Evolutionary conservation across 2,797 vertebrate genomes (phyloP), one percentile per base, ranked within the genome.

Genomic region (Echiichthys vipera): DNA sequence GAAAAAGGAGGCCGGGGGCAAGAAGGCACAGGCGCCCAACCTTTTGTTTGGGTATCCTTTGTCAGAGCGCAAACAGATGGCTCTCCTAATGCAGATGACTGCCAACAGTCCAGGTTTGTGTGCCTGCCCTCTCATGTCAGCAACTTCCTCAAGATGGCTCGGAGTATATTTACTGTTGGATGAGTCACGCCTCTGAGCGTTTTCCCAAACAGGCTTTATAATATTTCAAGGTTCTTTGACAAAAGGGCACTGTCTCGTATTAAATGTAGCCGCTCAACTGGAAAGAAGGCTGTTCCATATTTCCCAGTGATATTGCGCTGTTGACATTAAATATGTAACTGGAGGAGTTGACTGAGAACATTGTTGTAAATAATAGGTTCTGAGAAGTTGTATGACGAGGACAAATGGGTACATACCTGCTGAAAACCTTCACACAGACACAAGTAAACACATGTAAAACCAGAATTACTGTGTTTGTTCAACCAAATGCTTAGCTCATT

Each of bases 41-140:
- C 97, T 99, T 85, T 95, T 99, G 84, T 99, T 99, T 88, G 98
- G 98, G 74, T 99, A 99, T 88, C 98, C 98, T 29, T 94, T 99
- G 84, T 99, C 98, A 0, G 98, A 99, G 83, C 95, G 98, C 84
- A 99, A 99, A 81, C 98, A 99, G 95, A 99, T 99, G 98, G 98
- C 98, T 64, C 97, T 99, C 77, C 95, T 99, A 37, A 99, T 99
- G 98, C 98, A 99, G 94, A 99, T 99, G 98, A 99, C 98, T 17
- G 98, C 98, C 74, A 96, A 99, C 94, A 99, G 98, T 92, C 98
- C 98, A 99, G 98, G 98, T 99, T 90, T 47, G 88, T 89, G 49
- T 55, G 37, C 37, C 12, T 54, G 30, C 55, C 54, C 51, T 57
- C 30, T 77, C 71, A 50, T 70, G 67, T 51, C 27, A 32, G 57